phyloP scores from a whole-genome alignment of 2,888 invertebrate species.

The Glomeris marginata region DNA sequence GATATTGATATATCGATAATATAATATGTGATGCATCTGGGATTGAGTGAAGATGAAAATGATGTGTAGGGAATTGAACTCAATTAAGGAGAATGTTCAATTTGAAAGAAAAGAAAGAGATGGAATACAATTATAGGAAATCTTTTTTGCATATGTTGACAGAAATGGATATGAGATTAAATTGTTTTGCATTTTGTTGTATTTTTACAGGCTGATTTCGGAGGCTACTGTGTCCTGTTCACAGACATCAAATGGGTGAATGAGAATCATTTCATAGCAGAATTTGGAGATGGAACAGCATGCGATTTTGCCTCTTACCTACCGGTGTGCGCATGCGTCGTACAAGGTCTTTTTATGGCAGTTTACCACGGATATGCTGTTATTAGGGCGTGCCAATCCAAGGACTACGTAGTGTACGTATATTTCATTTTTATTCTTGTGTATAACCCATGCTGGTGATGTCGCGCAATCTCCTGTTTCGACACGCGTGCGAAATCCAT shows the following conservation, averaged over 20 bases:
- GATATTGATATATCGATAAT: no score
- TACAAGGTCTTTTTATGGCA: conserved; percentile 7
- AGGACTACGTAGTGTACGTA: conserved; percentile 7
- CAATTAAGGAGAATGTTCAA: no score
- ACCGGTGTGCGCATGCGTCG: conserved; percentile 8
- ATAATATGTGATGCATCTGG: no score
- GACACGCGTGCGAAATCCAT: no score
- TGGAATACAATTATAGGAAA: no score
- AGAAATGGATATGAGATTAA: background rate
- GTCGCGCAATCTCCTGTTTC: no score
- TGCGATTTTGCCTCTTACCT: conserved; percentile 9
- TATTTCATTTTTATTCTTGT: background rate
- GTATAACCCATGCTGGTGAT: background rate
- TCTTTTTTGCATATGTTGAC: no score
- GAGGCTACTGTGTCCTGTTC: conserved; percentile 9
- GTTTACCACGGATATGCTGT: conserved; percentile 8
- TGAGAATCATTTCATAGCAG: conserved; percentile 10
- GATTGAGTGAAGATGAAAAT: no score
- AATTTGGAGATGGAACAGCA: conserved; percentile 10
- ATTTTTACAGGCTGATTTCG: conserved; percentile 5
- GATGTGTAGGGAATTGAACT: no score
- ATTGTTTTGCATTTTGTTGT: no score
- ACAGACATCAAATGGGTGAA: conserved; percentile 10
- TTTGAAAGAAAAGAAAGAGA: no score
- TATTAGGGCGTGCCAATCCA: conserved; percentile 1